Base-by-base conservation (phyloP, 2,113 vertebrate genomes). In the Dromaius novaehollandiae region DNA sequence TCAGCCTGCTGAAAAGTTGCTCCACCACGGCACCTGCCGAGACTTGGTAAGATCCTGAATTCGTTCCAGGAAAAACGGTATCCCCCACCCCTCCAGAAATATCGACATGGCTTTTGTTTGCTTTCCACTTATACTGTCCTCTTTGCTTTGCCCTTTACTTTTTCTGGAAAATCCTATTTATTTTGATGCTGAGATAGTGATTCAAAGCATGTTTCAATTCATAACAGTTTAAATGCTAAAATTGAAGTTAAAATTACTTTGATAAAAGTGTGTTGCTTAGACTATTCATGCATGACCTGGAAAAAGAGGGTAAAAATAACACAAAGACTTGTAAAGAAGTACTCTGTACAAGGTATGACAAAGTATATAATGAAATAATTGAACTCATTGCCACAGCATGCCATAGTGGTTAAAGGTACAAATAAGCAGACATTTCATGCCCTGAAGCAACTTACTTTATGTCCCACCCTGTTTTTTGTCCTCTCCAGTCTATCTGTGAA, bases 11-110 rank as follows among this genome's bases (percentile, higher is more conserved):
- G 48, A 40, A 69, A n/a, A 1, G 0, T 11, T 77, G 38, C 53
- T 83, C 76, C 53, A 38, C 28, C 68, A 53, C 1, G 0, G 30
- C 68, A 48, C 25, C n/a, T 44, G 63, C 66, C 0, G 0, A 77
- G 48, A 44, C 0, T 0, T 15, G 7, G 26, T 51, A 36, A 76
- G n/a, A 51, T 76, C 26, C 0, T 1, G 12, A 13, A 8, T 10
- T 80, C 63, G 42, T 2, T 1, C 75, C 78, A 71, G 51, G 0
- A 0, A 22, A 40, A 82, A 73, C 1, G 20, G n/a, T 22, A 65
- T 46, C 25, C 12, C 28, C 38, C 24, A 5, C 0, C 19, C n/a
- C 34, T 83, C n/a, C 0, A 0, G 28, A 64, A 36, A 65, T 7
- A 9, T 11, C 2, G 13, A 11, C 20, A 4, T 2, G 34, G 11